phyloP scores from a whole-genome alignment of 2,113 vertebrate species.

The Pangasianodon hypophthalmus region DNA sequence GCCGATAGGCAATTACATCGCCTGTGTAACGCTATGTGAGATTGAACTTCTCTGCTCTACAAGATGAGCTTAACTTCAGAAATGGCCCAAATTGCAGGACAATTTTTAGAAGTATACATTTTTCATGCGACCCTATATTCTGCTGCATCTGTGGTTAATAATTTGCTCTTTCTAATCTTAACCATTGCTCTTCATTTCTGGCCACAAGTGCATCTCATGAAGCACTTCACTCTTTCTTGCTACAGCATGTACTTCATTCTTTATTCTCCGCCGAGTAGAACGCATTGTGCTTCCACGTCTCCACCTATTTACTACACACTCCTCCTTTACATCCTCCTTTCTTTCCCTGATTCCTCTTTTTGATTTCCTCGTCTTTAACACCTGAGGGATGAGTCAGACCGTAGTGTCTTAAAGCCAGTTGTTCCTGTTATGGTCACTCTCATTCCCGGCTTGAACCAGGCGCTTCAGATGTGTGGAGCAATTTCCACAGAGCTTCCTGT shows the following conservation, averaged over 20 bases:
- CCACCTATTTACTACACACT: slow-evolving; percentile 40
- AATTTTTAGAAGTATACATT: background rate
- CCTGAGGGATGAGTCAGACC: background rate
- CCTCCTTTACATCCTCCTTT: slow-evolving; percentile 53
- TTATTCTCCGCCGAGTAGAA: slow-evolving; percentile 44
- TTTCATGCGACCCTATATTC: background rate
- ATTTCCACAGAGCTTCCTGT: background rate
- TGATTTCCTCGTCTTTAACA: background rate
- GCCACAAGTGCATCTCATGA: background rate
- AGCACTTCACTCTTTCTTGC: background rate
- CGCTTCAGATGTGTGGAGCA: background rate
- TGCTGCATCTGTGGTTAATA: background rate
- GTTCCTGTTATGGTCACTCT: background rate
- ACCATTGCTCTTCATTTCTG: slow-evolving; percentile 18
- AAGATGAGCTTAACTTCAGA: background rate
- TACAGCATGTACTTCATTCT: slow-evolving; percentile 20
- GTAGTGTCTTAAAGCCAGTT: background rate
- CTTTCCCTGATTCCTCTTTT: slow-evolving; percentile 25
- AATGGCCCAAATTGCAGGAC: background rate
- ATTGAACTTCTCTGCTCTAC: background rate
- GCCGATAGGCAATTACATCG: background rate
- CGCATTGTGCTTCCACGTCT: slow-evolving; percentile 22
- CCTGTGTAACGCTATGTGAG: background rate
- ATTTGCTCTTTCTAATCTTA: background rate
- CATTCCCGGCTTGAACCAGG: background rate